Base-by-base conservation (phyloP, 2,888 invertebrate species). In the Aphrophora alni region DNA sequence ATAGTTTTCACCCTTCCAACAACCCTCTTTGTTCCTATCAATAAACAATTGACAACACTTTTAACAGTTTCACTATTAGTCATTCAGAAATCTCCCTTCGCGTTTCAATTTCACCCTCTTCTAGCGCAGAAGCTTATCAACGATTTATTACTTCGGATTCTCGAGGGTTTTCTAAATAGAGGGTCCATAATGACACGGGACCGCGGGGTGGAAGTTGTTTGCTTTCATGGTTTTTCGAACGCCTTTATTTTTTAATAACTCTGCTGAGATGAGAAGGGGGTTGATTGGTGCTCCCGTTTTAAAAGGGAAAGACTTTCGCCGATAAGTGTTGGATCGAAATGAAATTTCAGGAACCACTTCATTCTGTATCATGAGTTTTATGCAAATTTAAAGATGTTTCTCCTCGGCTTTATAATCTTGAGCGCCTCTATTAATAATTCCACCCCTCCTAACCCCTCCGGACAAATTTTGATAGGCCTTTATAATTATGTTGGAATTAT, bases 41-140 rank as follows among this genome's bases (percentile, higher is more conserved):
- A 59, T 59, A 59, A 59, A 59, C 59, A 59, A 59, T 59, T 59
- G 59, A 59, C 59, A 59, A n/a, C 59, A 59, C 59, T 59, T 59
- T 59, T 59, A 59, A 59, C 59, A 59, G 59, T 59, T 59, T 59
- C 21, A 21, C 59, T 59, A 59, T 59, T 59, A 59, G 59, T 59
- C 59, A 59, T 59, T 59, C 59, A 59, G 59, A 59, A 59, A 59
- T 59, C 59, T 59, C 59, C 59, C 59, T 59, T 44, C 14, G 59
- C 59, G 59, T 59, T 59, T 59, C 59, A 59, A 59, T 59, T 59
- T 59, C 59, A 59, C 59, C 59, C 59, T 59, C 59, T 21, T 59
- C 44, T 44, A 21, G 5, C 21, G 21, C 21, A 21, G 59, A 59
- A 8, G 59, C 59, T 59, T 59, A 59, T 59, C 59, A 59, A 59